phyloP scores from a whole-genome alignment of 2,113 vertebrate genomes.

The Proteles cristata region DNA sequence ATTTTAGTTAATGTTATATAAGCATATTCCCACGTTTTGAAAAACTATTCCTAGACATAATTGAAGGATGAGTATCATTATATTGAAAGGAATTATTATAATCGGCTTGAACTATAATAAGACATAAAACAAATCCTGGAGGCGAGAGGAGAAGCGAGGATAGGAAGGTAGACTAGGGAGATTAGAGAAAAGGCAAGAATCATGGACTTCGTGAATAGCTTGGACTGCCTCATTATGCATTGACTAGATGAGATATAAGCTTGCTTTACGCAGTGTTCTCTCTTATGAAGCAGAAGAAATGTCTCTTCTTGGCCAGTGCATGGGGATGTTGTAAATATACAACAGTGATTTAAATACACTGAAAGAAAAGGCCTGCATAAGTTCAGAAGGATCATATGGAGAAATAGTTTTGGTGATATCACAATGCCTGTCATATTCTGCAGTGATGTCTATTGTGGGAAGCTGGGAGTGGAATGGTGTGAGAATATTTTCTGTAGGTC shows the following conservation, averaged over 20 bases:
- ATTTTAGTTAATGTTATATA: not conserved
- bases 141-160: not conserved
- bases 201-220: too few species aligned
- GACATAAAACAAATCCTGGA: not conserved
- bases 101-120: not conserved
- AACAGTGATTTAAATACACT: not conserved
- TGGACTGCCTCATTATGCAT: not conserved
- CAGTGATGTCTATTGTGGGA: not conserved
- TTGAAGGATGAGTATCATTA: not conserved
- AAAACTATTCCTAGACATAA: not conserved
- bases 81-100: not conserved
- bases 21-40: not conserved
- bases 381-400: not conserved
- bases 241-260: not conserved
- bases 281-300: not conserved
- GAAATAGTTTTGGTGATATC: not conserved
- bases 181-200: not conserved
- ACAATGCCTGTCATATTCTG: not conserved
- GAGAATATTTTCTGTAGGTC: not conserved
- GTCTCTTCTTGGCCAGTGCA: not conserved
- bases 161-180: not conserved
- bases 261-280: not conserved
- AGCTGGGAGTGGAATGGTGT: not conserved
- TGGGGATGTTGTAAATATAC: not conserved
- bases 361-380: not conserved